Evolutionary conservation across 64 coral and sea anemone genomes (phyloP), one percentile per base, ranked within the genome.

Genomic region (Platygyra sinensis): DNA sequence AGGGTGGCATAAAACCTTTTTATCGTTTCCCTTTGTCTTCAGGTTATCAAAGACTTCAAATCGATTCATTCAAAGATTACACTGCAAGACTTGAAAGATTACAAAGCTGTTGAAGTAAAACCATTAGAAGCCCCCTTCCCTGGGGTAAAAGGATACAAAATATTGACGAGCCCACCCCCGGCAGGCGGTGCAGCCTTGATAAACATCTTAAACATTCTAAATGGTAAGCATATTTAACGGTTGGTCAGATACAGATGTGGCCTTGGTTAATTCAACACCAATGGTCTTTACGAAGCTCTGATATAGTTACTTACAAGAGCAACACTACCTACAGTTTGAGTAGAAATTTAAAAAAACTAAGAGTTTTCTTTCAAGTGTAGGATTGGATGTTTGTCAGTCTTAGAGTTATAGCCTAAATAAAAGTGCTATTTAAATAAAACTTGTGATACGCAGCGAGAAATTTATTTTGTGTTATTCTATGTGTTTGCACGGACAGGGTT

Each of bases 171-270:
- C 32, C 87, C 87, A 62, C 87, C 87, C 31, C 73, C 87, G 2
- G 87, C 87, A 8, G 87, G 87, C 7, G 87, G 87, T 46, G 87
- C 72, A 27, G 57, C 75, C 0, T 61, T 89, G 13, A 60, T 89
- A 62, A 75, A 89, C 62, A 89, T 89, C 60, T 67, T 89, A 29
- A 89, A 78, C 54, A 89, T 89, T 78, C 87, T 89, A 18, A 78
- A 78, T 77, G 87, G 87, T 77, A 3, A 46, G 42, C 42, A 8
- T 46, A 46, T 5, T 46, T 46, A 46, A 46, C 42, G 42, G 42
- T 36, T 36, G 33, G 33, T 36, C 3, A 36, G 33, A 36, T 36
- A 36, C 33, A 36, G 33, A 36, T 36, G 3, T 36, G 33, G 33
- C 33, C 33, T 36, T 36, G 33, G 33, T 36, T 36, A 36, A 36